These are phyloP conservation scores for Squalus acanthias DNA, from an alignment of 2,797 vertebrate genomes.

Conservation along the genomic window DNA sequence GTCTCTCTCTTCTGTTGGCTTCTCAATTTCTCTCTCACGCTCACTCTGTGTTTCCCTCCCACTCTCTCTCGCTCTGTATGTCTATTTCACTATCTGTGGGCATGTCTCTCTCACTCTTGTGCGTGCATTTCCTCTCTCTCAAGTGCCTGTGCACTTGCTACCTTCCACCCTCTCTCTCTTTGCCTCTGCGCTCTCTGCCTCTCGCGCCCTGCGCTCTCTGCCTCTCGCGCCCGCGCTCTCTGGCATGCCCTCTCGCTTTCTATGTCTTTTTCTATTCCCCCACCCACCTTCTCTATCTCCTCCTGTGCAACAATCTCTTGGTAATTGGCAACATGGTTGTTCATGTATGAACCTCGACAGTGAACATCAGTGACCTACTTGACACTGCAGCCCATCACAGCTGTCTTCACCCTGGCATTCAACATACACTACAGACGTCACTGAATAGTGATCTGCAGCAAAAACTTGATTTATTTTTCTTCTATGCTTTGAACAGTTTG, in stretches of 20 bases:
- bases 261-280: not conserved
- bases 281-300: not conserved
- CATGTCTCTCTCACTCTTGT: not conserved
- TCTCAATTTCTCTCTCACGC: not conserved
- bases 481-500: not conserved
- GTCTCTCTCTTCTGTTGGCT: not conserved
- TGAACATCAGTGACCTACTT: not conserved
- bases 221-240: too few species aligned
- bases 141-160: not conserved
- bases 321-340: not conserved
- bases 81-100: not conserved
- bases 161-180: not conserved
- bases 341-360: too few species aligned
- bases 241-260: not conserved
- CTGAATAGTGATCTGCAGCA: not conserved
- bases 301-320: not conserved
- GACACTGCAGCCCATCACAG: not conserved
- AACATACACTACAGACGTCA: not conserved
- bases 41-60: not conserved
- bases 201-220: too few species aligned
- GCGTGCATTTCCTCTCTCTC: not conserved
- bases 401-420: not conserved
- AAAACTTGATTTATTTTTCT: not conserved
- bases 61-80: not conserved
- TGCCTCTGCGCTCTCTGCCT: not conserved